Percentiles rank a stretch among this genome's conserved stretches.
Conservation (phyloP, 2,113 vertebrate species). For the Grallaria varia region DNA sequence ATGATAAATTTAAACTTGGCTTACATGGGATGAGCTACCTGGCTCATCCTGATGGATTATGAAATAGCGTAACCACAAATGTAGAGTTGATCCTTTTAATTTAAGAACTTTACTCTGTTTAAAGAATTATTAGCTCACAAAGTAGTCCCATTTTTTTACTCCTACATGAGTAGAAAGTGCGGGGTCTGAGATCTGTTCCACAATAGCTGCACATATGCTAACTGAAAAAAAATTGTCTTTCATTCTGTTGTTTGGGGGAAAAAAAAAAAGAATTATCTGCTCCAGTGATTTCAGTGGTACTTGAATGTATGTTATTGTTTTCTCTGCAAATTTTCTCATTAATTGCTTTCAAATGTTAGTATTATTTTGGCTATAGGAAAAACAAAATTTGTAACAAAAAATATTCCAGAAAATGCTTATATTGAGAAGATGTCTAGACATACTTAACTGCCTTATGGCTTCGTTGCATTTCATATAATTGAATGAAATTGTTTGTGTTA, state of each 20-base stretch:
- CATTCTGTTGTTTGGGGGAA: neutral
- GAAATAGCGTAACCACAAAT: neutral
- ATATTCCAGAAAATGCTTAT: conserved; percentile 1
- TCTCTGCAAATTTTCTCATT: conserved; percentile 58
- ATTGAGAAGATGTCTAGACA: conserved; percentile 43
- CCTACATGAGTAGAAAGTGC: neutral
- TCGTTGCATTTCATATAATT: conserved; percentile 53
- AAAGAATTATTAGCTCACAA: conserved; percentile 28
- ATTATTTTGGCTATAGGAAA: conserved; percentile 53
- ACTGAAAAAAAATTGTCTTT: conserved; percentile 18
- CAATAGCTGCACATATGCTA: conserved; percentile 49
- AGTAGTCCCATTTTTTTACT: neutral
- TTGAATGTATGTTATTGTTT: conserved; percentile 54
- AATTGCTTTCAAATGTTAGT: conserved; percentile 62
- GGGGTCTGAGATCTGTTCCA: conserved; percentile 17
- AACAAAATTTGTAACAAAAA: neutral
- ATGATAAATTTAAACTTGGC: conserved; percentile 35
- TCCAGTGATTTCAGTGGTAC: conserved; percentile 56
- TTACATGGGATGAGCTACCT: neutral
- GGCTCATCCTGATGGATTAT: conserved; percentile 14
- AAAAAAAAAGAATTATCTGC: conserved; percentile 52
- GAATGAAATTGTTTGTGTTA: conserved; percentile 50
- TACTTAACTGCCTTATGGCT: conserved; percentile 51
- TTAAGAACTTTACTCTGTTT: conserved; percentile 27
- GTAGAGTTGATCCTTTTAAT: conserved; percentile 5